Evolutionary conservation across 2,888 invertebrate species (phyloP).

Genomic region (Drosophila helvetica): DNA sequence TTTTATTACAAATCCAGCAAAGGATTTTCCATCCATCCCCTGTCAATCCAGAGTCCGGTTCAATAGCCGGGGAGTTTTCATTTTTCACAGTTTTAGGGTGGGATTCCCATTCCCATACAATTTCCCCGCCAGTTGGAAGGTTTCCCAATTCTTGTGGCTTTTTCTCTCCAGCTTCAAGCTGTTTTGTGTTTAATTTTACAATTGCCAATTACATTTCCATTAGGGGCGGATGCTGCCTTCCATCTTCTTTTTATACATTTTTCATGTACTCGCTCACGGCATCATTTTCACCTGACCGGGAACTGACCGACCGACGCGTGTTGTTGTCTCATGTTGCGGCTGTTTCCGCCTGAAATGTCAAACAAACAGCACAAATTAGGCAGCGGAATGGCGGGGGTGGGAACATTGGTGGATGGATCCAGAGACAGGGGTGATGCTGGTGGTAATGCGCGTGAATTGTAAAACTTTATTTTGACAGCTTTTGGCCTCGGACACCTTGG

Average conservation of each 20-base stretch:
- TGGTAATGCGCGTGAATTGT: slow-evolving; percentile 62
- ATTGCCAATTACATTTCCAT: slow-evolving; percentile 74
- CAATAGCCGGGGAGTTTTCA: not conserved
- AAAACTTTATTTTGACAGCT: slow-evolving; percentile 75
- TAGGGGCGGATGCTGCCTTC: slow-evolving; percentile 46
- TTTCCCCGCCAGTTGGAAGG: not conserved
- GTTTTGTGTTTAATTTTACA: slow-evolving; percentile 52
- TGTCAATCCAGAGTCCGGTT: not conserved
- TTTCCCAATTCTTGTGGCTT: not conserved
- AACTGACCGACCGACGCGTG: slow-evolving; percentile 34
- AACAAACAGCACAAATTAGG: slow-evolving; percentile 77
- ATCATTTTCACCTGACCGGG: slow-evolving; percentile 37
- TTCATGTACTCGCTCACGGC: slow-evolving; percentile 53
- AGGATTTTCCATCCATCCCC: slow-evolving; percentile 18
- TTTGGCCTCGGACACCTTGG: slow-evolving; percentile 64
- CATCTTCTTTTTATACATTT: slow-evolving; percentile 51
- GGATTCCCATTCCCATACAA: not conserved
- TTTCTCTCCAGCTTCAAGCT: slow-evolving; percentile 3
- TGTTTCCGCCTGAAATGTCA: slow-evolving; percentile 71
- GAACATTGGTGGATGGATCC: slow-evolving; percentile 22
- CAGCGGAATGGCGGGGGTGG: slow-evolving; percentile 56
- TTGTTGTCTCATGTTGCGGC: slow-evolving; percentile 59
- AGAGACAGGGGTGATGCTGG: not conserved
- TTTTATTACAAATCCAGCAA: slow-evolving; percentile 48
- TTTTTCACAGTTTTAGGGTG: not conserved